Evolutionary conservation across 2,113 vertebrate species (phyloP).

Genomic region (Aldabrachelys gigantea): DNA sequence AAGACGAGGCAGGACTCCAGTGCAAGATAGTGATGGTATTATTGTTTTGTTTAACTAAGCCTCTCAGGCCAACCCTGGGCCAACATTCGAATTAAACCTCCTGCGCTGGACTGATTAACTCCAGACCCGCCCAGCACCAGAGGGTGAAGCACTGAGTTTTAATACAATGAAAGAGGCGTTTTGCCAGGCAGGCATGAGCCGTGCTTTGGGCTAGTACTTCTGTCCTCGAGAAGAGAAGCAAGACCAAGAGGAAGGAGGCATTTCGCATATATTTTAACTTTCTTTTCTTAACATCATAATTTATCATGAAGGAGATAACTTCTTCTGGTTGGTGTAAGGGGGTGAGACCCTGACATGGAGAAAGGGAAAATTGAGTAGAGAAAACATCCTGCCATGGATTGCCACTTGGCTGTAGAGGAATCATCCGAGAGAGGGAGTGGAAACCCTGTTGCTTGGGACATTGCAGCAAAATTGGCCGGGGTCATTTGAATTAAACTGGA

Average conservation of each 20-base stretch:
- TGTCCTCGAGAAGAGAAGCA: background rate
- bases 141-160: background rate
- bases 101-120: background rate
- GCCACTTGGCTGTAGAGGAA: background rate
- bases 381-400: background rate
- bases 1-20: background rate
- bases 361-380: background rate
- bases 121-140: background rate
- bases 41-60: background rate
- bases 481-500: background rate
- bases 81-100: background rate
- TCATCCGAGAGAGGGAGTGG: background rate
- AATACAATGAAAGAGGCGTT: background rate
- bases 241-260: rapidly evolving
- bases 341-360: background rate
- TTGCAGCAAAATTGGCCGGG: background rate
- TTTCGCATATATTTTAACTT: background rate
- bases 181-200: background rate
- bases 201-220: background rate
- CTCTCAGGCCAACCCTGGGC: background rate
- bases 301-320: background rate
- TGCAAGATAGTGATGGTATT: background rate
- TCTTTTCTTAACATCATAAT: background rate
- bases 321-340: background rate
- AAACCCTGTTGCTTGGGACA: background rate